phyloP scores from a whole-genome alignment of 1,140 invertebrate species.

The Centruroides vittatus region DNA sequence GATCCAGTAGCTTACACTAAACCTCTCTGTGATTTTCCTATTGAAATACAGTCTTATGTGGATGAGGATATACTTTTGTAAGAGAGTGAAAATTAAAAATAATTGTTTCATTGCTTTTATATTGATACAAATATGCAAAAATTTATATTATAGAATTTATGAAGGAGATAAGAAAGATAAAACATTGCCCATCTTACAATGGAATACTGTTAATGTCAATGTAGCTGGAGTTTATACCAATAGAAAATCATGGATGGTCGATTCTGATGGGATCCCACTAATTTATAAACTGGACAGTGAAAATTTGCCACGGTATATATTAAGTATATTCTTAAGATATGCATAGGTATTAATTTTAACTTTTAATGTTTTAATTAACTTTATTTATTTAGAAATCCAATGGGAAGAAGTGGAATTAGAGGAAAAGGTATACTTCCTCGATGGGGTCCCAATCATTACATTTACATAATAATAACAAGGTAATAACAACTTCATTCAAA shows the following conservation, averaged over 20 bases:
- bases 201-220: conserved; percentile 21
- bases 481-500: neutral
- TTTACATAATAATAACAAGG: conserved; percentile 27
- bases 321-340: neutral
- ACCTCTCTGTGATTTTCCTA: conserved; percentile 22
- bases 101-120: too few relatives aligned
- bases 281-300: conserved; percentile 21
- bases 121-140: too few relatives aligned
- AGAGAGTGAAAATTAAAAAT: conserved; percentile 2
- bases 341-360: neutral
- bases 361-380: neutral
- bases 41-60: conserved; percentile 23
- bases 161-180: conserved; percentile 1
- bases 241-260: conserved; percentile 19
- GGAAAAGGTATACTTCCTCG: conserved; percentile 29
- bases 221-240: conserved; percentile 21
- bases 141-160: neutral
- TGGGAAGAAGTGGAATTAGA: conserved; percentile 32
- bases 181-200: conserved; percentile 17
- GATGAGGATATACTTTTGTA: conserved; percentile 31
- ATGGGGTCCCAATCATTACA: conserved; percentile 35
- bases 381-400: conserved; percentile 25
- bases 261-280: conserved; percentile 7
- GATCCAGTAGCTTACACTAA: conserved; percentile 29
- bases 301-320: conserved; percentile 19